These are phyloP conservation scores for Neodiprion fabricii DNA, from an alignment of 1,140 invertebrate genomes.

Conservation along the genomic window DNA sequence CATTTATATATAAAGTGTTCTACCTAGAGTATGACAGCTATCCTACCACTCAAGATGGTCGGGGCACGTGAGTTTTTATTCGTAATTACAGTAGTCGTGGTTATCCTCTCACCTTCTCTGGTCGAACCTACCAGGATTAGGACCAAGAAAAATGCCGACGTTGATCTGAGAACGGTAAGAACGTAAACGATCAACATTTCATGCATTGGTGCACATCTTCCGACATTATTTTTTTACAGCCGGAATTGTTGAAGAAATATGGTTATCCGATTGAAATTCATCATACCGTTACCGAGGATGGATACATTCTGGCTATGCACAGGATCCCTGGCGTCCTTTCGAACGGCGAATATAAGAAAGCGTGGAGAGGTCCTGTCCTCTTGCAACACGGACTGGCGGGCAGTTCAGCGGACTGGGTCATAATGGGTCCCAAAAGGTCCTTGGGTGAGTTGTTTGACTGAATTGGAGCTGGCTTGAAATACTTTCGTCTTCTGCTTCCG, in stretches of 20 bases:
- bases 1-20: not conserved
- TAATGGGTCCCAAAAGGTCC: constrained; percentile 63
- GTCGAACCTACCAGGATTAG: not conserved
- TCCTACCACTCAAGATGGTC: not conserved
- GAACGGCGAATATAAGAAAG: not conserved
- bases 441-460: constrained; percentile 43
- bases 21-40: not conserved
- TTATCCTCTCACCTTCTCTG: not conserved
- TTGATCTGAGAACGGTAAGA: constrained; percentile 48
- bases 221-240: constrained; percentile 38
- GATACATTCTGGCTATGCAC: constrained; percentile 73
- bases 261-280: constrained; percentile 66
- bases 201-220: too few species aligned
- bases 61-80: not conserved
- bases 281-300: constrained; percentile 70
- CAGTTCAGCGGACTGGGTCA: constrained; percentile 66
- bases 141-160: constrained; percentile 44
- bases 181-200: not conserved
- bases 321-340: constrained; percentile 62
- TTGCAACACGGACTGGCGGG: constrained; percentile 72
- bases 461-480: too few species aligned
- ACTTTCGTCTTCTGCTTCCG: not conserved
- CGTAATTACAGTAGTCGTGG: not conserved
- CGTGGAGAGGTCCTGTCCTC: constrained; percentile 54
- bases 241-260: constrained; percentile 61